Evolutionary conservation across 2,797 vertebrate species (phyloP).

Genomic region (Valencia hispanica): DNA sequence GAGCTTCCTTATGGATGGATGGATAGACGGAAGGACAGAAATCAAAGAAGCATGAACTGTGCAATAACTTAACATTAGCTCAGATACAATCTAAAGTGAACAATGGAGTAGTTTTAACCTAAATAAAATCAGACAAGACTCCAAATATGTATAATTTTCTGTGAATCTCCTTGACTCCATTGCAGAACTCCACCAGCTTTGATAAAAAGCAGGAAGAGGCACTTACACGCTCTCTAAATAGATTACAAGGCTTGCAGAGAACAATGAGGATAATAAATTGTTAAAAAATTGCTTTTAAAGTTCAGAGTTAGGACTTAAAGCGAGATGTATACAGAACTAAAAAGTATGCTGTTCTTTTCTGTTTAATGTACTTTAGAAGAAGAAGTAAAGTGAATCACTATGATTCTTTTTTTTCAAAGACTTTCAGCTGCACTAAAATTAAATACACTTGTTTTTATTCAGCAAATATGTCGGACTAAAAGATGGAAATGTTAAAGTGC

Average conservation of each 20-base stretch:
- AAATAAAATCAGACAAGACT: not conserved
- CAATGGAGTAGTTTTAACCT: not conserved
- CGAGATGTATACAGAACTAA: not conserved
- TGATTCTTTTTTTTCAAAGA: not conserved
- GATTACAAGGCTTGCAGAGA: conserved; percentile 1
- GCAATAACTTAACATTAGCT: not conserved
- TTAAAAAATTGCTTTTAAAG: not conserved
- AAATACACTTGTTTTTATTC: not conserved
- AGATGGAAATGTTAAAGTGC: not conserved
- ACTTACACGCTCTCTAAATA: not conserved
- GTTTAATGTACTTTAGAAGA: not conserved
- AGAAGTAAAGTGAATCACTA: conserved; percentile 2
- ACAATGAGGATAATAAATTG: conserved; percentile 1
- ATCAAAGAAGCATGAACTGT: not conserved
- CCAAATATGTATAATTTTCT: not conserved
- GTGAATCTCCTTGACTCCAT: not conserved
- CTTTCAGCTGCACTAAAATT: not conserved
- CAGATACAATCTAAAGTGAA: not conserved
- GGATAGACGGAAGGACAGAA: too few relatives aligned
- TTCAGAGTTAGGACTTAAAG: not conserved
- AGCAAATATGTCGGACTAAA: not conserved
- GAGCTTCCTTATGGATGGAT: not conserved
- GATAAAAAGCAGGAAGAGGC: conserved; percentile 4
- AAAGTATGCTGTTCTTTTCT: not conserved
- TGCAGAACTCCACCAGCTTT: not conserved